These are phyloP conservation scores for Apostichopus japonicus DNA, from an alignment of 35 echinoderm and acorn worm genomes.

Conservation along the genomic window DNA sequence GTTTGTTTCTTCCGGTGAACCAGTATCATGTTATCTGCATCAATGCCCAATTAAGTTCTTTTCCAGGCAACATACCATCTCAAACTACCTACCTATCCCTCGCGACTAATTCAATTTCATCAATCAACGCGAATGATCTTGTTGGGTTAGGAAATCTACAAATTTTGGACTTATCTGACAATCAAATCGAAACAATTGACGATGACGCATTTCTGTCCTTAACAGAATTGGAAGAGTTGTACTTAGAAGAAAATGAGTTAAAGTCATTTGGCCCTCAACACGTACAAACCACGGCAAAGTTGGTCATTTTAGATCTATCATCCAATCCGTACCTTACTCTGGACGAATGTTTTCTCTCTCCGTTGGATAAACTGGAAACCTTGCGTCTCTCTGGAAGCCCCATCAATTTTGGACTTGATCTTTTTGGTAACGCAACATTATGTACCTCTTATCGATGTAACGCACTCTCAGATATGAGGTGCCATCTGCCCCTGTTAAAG, in stretches of 20 bases:
- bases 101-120: background rate
- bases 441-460: slow-evolving; percentile 22
- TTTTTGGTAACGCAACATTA: slow-evolving; percentile 21
- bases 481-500: background rate
- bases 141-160: background rate
- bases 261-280: background rate
- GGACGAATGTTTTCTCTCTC: background rate
- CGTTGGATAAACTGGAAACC: background rate
- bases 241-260: slow-evolving; percentile 14
- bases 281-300: background rate
- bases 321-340: background rate
- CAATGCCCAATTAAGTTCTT: background rate
- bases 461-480: background rate
- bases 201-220: slow-evolving; percentile 1
- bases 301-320: background rate
- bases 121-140: background rate
- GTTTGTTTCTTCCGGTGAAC: background rate
- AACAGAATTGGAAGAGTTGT: background rate
- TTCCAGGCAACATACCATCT: slow-evolving; percentile 10
- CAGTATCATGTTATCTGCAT: background rate
- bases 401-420: background rate
- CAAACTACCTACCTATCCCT: background rate
- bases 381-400: background rate
- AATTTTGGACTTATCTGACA: slow-evolving; percentile 9
- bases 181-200: slow-evolving; percentile 17